These are phyloP conservation scores for Anadara kagoshimensis DNA, from an alignment of 1,140 invertebrate species.

Conservation along the genomic window DNA sequence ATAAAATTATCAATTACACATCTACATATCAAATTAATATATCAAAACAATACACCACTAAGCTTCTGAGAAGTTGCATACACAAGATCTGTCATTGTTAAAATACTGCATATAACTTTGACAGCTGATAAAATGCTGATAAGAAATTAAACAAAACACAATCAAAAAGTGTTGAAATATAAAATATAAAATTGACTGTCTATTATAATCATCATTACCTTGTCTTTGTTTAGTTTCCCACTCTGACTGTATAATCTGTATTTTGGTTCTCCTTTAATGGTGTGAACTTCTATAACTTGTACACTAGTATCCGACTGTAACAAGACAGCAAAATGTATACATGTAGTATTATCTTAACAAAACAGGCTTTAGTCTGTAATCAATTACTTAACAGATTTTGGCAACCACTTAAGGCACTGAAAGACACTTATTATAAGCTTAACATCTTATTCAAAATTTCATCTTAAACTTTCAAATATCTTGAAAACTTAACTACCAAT, in stretches of 20 bases:
- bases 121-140: neutral
- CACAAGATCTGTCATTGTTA: too few relatives aligned
- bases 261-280: slow-evolving; percentile 10
- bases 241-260: slow-evolving; percentile 51
- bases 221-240: slow-evolving; percentile 26
- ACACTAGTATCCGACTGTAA: slow-evolving; percentile 24
- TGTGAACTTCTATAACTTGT: slow-evolving; percentile 49
- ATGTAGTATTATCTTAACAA: neutral
- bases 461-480: neutral
- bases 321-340: neutral
- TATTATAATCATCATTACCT: slow-evolving; percentile 23
- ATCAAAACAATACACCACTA: too few relatives aligned
- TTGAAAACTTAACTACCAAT: too few relatives aligned
- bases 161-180: neutral
- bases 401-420: neutral
- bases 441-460: neutral
- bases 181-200: neutral
- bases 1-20: too few relatives aligned
- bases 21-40: too few relatives aligned
- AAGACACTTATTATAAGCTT: neutral
- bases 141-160: neutral
- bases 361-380: neutral
- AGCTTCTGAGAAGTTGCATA: too few relatives aligned
- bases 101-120: too few relatives aligned
- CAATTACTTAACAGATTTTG: neutral